Base-by-base conservation (phyloP, 2,888 invertebrate species). In the Drosophila affinis region DNA sequence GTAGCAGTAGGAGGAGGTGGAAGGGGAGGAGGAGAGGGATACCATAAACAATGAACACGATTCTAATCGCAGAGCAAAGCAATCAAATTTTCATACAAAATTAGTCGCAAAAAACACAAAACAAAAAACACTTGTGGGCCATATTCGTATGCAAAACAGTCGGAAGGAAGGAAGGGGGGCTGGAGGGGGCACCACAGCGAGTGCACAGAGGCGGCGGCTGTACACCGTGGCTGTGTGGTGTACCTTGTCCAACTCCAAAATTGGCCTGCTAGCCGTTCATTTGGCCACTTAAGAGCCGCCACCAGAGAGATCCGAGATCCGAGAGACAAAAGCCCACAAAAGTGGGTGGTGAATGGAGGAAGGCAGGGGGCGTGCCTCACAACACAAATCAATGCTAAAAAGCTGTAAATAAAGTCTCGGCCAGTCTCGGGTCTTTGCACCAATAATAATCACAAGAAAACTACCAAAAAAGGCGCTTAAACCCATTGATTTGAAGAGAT, bases 11-110 rank as follows among this genome's bases (percentile, higher is more conserved):
- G 10, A 17, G 27, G 0, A 27, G 27, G 7, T 2, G 9, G 7
- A 27, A 9, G 27, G 2, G 27, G 27, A 7, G 9, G 2, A 9
- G 27, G 27, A 27, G 27, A n/a, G n/a, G n/a, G n/a, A n/a, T 10
- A 29, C 47, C 45, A n/a, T 53, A 79, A 78, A 88, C 88, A 84
- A 87, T 84, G 87, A 83, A 88, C 85, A 74, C 87, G 84, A 88
- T 88, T 84, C 84, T 84, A 83, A 84, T 84, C 89, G 87, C 59
- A 56, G 56, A 68, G 73, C 87, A 87, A 88, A 68, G 73, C 87
- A 87, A 88, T 87, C 88, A 88, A 84, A 87, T 83, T 87, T 84
- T 88, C 84, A 84, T 83, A 81, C 85, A 65, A 87, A 88, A 87
- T 84, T 87, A 87, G 84, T 87, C 78, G 83, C 75, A 44, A 68